These are phyloP conservation scores for Archips xylosteana DNA, from an alignment of 2,888 invertebrate genomes.

Conservation along the genomic window DNA sequence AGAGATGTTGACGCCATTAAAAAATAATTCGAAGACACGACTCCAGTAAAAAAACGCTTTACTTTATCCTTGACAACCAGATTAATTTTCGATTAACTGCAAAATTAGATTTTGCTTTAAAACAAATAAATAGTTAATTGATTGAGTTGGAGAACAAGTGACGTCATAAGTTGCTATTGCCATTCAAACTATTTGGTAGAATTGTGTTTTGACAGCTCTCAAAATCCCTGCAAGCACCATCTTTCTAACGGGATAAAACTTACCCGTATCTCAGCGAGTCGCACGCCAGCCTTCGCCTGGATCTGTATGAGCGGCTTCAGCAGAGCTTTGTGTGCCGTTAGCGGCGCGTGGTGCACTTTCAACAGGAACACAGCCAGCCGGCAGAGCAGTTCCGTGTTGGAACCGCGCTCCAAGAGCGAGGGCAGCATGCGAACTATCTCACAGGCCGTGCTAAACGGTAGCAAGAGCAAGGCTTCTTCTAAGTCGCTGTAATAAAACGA, in stretches of 20 bases:
- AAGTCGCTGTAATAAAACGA: conserved; percentile 89
- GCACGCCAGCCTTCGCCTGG: conserved; percentile 83
- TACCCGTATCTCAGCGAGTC: conserved; percentile 87
- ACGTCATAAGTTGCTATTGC: too few relatives aligned
- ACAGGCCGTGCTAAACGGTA: conserved; percentile 93
- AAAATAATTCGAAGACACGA: too few relatives aligned
- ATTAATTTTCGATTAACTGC: too few relatives aligned
- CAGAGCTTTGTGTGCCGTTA: conserved; percentile 89
- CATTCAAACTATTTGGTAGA: too few relatives aligned
- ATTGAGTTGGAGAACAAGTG: too few relatives aligned
- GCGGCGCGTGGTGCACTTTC: conserved; percentile 91
- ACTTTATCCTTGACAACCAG: too few relatives aligned
- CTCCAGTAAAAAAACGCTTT: too few relatives aligned
- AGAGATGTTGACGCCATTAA: too few relatives aligned
- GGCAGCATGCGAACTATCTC: conserved; percentile 91
- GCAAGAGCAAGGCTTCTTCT: conserved; percentile 94
- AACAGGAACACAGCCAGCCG: conserved; percentile 92
- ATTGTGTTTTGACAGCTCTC: too few relatives aligned
- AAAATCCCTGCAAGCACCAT: too few relatives aligned
- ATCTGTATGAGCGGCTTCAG: conserved; percentile 88
- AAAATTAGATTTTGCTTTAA: too few relatives aligned
- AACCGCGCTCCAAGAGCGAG: conserved; percentile 87
- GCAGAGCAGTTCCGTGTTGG: conserved; percentile 91
- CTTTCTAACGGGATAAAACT: conserved; percentile 41
- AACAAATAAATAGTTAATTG: too few relatives aligned